Conservation (phyloP, 2,797 vertebrate genomes). For the Uromys caudimaculatus region DNA sequence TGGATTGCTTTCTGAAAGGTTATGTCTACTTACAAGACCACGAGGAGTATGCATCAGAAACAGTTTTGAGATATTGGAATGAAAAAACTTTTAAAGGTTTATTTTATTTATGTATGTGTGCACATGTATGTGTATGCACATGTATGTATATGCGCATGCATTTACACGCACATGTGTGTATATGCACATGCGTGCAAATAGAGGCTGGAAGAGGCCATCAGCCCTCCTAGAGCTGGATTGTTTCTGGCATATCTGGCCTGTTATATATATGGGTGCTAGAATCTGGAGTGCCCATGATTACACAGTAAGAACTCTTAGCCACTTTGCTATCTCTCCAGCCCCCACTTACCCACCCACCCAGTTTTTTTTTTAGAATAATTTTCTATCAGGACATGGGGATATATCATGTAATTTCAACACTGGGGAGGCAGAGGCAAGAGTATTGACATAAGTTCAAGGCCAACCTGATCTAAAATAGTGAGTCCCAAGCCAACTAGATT, state of each 20-base stretch:
- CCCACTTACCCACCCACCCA: no score
- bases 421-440: background rate
- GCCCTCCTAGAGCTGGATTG: background rate
- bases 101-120: background rate
- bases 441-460: background rate
- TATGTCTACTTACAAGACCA: slow-evolving; percentile 35
- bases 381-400: background rate
- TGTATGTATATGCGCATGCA: background rate
- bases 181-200: background rate
- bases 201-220: background rate
- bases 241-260: background rate
- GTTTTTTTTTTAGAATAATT: background rate
- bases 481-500: background rate
- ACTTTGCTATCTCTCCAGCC: background rate
- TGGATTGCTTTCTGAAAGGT: slow-evolving; percentile 51
- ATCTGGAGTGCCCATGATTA: background rate
- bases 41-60: slow-evolving; percentile 2
- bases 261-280: background rate
- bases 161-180: no score
- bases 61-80: background rate
- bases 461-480: background rate
- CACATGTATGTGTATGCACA: background rate
- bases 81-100: background rate
- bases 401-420: background rate
- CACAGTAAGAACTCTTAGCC: background rate